Base-by-base conservation (phyloP, 2,888 invertebrate genomes). In the Coenonympha glycerion region DNA sequence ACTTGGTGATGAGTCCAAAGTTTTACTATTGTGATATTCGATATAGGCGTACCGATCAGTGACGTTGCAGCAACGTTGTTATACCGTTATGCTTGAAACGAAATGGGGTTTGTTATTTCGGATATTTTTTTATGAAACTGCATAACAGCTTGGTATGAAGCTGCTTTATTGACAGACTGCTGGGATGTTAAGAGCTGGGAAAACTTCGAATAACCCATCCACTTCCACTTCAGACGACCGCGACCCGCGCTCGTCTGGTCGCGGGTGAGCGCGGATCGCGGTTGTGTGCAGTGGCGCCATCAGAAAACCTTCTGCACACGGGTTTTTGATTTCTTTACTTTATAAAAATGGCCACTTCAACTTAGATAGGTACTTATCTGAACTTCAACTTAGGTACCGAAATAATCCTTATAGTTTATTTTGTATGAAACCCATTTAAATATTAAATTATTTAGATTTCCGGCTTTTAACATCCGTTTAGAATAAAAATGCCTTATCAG, bases 1-100 rank as follows among this genome's bases (percentile, higher is more conserved):
- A 62, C 60, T 54, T 59, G 53, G 39, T 53, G 40, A 53, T 69
- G 66, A 69, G 74, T 65, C 73, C 70, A 74, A 76, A 78, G 76
- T 74, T 77, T 36, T 73, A 73, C 64, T 69, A 74, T 74, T 85
- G 85, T 85, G 85, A 86, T 86, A 86, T 80, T 78, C 68, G 75
- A 69, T 69, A 70, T 75, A 72, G 71, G 63, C 42, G 50, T 68
- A 58, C 70, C 69, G 69, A 65, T 68, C 2, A 19, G 19, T 9
- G n/a, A 36, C 9, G 19, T 19, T 9, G 11, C 8, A 36, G n/a
- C 24, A 39, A 28, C 30, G 34, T 34, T 34, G 31, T 18, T n/a
- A n/a, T n/a, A 9, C 13, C 24, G 33, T 34, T 42, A 30, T 30
- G 18, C n/a, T 6, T 6, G 13, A 46, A 48, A 33, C 30, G 31